phyloP scores from a whole-genome alignment of 2,797 vertebrate genomes.

The Cossypha niveicapilla region DNA sequence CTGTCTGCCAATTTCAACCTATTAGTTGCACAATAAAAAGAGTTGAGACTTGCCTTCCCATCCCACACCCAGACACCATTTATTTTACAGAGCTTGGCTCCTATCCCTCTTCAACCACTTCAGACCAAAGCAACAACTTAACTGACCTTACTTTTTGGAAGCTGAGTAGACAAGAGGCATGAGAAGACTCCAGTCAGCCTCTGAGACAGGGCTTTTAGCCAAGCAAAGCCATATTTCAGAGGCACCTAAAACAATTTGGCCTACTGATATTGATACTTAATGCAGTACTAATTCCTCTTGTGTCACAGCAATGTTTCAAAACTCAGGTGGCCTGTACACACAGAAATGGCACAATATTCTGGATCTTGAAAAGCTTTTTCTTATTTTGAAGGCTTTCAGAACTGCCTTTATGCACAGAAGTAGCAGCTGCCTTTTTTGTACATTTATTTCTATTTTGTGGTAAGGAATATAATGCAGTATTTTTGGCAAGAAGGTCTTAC shows the following conservation, averaged over 20 bases:
- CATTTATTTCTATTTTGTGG: neutral
- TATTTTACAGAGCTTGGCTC: neutral
- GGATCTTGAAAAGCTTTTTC: neutral
- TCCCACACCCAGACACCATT: neutral
- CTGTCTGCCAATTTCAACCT: constrained; percentile 12
- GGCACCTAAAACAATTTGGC: neutral
- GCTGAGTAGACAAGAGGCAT: neutral
- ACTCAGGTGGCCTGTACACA: neutral
- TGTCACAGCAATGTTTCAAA: neutral
- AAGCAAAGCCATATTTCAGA: constrained; percentile 11
- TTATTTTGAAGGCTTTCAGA: neutral
- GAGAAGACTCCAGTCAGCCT: neutral
- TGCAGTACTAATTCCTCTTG: neutral
- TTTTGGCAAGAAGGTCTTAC: constrained; percentile 1
- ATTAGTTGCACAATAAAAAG: constrained; percentile 23
- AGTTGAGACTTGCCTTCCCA: neutral
- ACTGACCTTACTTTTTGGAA: constrained; percentile 5
- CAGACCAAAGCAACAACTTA: constrained; percentile 6
- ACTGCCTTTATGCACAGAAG: neutral
- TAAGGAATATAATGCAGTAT: neutral
- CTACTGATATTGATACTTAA: neutral
- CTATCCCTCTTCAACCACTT: neutral
- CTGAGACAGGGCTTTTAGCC: neutral
- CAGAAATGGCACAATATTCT: neutral
- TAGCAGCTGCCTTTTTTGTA: neutral